Percentiles rank a stretch among this genome's conserved stretches.
These are phyloP conservation scores for Plagodis dolabraria DNA, from an alignment of 2,888 invertebrate genomes.

Conservation along the genomic window DNA sequence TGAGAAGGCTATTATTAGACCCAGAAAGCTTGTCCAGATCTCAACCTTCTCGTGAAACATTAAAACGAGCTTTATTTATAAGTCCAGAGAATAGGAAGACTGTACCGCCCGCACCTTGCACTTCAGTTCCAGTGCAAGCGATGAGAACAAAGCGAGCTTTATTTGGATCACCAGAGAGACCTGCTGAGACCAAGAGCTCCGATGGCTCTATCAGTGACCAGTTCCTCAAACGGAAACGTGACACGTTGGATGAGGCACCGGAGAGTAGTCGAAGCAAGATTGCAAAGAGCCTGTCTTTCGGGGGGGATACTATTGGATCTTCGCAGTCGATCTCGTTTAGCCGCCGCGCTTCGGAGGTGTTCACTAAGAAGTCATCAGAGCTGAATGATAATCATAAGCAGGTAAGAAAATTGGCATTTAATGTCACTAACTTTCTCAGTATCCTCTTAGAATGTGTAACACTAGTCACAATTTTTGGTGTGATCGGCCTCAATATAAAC, in stretches of 20 bases:
- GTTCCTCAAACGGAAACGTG: constrained; percentile 78
- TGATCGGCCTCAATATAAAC: too few species aligned
- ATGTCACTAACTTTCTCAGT: too few species aligned
- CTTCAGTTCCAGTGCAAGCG: constrained; percentile 73
- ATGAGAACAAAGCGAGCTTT: constrained; percentile 87
- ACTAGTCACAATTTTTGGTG: too few species aligned
- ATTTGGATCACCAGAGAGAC: constrained; percentile 85
- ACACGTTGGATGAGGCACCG: constrained; percentile 65
- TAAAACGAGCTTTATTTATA: constrained; percentile 89
- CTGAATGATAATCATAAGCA: constrained; percentile 87
- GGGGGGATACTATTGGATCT: constrained; percentile 65
- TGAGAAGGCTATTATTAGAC: constrained; percentile 75
- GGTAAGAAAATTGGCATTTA: constrained; percentile 51
- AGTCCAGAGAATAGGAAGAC: constrained; percentile 86
- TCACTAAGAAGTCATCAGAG: constrained; percentile 69
- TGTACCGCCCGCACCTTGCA: constrained; percentile 55
- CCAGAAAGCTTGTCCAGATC: constrained; percentile 62
- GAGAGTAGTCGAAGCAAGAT: constrained; percentile 75
- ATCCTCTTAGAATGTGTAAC: too few species aligned
- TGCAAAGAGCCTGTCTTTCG: constrained; percentile 85
- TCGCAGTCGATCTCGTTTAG: constrained; percentile 54
- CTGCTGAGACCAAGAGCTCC: constrained; percentile 69
- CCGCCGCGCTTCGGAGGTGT: constrained; percentile 71
- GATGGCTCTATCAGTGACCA: constrained; percentile 63
- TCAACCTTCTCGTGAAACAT: constrained; percentile 80